These are phyloP conservation scores for Cephus cinctus DNA, from an alignment of 1,140 invertebrate genomes.

Conservation along the genomic window DNA sequence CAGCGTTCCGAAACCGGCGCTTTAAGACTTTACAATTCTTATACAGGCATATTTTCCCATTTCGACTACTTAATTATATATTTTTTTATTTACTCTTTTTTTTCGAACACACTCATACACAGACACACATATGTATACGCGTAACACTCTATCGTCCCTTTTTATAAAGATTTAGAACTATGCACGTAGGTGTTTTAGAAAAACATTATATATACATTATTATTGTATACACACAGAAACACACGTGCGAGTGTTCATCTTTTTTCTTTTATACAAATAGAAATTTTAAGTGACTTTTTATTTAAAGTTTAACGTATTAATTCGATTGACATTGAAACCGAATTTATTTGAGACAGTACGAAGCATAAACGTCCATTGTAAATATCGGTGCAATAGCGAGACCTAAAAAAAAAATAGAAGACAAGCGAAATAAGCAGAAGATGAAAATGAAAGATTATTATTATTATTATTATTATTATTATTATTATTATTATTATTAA, in stretches of 20 bases:
- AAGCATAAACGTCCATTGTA: conserved; percentile 49
- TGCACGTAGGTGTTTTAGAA: conserved; percentile 22
- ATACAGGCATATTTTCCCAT: too few relatives aligned
- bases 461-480: neutral
- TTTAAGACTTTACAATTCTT: too few relatives aligned
- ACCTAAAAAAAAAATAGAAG: conserved; percentile 27
- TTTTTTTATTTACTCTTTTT: neutral
- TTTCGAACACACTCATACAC: too few relatives aligned
- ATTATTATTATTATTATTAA: conserved; percentile 18
- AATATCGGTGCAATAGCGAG: conserved; percentile 49
- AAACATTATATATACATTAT: conserved; percentile 22
- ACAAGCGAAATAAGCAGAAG: neutral
- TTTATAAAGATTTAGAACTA: neutral
- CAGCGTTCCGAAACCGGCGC: too few relatives aligned
- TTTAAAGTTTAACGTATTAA: conserved; percentile 21
- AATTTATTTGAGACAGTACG: conserved; percentile 26
- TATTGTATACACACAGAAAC: neutral
- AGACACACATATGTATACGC: too few relatives aligned
- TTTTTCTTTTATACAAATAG: conserved; percentile 34
- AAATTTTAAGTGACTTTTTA: conserved; percentile 41
- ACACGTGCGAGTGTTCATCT: conserved; percentile 28
- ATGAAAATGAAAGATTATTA: neutral
- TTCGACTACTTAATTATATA: neutral
- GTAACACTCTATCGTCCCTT: neutral
- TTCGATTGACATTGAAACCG: conserved; percentile 1